phyloP scores from a whole-genome alignment of 2,797 vertebrate genomes.

The Cirrhinus molitorella region DNA sequence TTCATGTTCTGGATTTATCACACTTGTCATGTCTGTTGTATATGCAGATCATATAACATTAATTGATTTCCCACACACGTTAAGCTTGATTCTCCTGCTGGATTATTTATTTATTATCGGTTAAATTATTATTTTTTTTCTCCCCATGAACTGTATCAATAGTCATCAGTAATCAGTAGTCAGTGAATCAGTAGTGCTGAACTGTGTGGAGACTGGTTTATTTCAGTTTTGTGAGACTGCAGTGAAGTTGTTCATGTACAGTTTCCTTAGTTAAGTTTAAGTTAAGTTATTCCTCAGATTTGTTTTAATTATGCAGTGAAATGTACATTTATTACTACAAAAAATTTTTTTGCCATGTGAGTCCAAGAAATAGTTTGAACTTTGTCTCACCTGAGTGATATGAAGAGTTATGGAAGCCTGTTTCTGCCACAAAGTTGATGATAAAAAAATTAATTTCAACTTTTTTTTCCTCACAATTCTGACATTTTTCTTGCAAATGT shows the following conservation, averaged over 20 bases:
- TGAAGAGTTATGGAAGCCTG: too few species aligned
- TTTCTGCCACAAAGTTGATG: too few species aligned
- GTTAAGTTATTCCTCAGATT: not conserved
- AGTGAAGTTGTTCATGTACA: not conserved
- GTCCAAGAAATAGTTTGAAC: not conserved
- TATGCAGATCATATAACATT: not conserved
- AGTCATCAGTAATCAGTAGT: too few species aligned
- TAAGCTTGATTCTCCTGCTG: not conserved
- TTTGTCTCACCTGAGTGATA: not conserved
- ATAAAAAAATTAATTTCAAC: too few species aligned
- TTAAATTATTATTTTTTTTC: not conserved
- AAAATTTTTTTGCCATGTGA: not conserved
- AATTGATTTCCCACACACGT: not conserved
- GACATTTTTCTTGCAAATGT: too few species aligned
- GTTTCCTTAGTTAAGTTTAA: not conserved
- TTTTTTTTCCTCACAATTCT: too few species aligned
- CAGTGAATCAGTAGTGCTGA: not conserved
- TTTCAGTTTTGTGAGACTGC: not conserved
- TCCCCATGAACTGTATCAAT: not conserved
- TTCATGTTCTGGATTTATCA: conserved; percentile 12
- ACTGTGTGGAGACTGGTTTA: not conserved
- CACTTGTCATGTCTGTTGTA: not conserved
- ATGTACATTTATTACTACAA: not conserved
- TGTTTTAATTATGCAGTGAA: conserved; percentile 3
- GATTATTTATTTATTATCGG: conserved; percentile 1